Conservation (phyloP, 2,113 vertebrate species). For the Marcusenius ussheri region DNA sequence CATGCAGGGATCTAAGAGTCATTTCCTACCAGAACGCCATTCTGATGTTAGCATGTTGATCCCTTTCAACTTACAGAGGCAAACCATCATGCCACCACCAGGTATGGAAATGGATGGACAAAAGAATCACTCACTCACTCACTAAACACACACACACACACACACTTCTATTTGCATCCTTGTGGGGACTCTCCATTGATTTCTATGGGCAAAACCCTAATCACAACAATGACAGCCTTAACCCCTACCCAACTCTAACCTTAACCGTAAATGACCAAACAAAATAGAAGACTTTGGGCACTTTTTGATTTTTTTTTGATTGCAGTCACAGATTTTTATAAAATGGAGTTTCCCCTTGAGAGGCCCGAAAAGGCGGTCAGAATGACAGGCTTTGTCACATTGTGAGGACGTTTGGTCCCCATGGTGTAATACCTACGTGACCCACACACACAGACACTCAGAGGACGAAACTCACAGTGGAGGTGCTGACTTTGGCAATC, state of each 20-base stretch:
- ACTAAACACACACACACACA: not conserved
- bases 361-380: not conserved
- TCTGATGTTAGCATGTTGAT: not conserved
- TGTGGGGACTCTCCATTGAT: not conserved
- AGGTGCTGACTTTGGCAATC: conserved; percentile 85
- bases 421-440: not conserved
- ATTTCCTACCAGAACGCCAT: not conserved
- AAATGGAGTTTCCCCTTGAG: not conserved
- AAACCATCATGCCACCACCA: not conserved
- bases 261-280: not conserved
- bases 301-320: not conserved
- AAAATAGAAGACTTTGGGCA: not conserved
- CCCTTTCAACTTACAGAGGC: not conserved
- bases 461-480: conserved; percentile 66
- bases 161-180: not conserved
- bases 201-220: not conserved
- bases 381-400: not conserved
- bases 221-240: not conserved
- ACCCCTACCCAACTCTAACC: not conserved
- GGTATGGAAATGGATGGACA: not conserved
- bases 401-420: not conserved
- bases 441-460: not conserved
- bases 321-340: not conserved
- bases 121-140: not conserved
- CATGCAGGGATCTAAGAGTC: not conserved